Evolutionary conservation across 1,140 invertebrate species (phyloP), one percentile per base, ranked within the genome.

Genomic region (Drosophila teissieri): DNA sequence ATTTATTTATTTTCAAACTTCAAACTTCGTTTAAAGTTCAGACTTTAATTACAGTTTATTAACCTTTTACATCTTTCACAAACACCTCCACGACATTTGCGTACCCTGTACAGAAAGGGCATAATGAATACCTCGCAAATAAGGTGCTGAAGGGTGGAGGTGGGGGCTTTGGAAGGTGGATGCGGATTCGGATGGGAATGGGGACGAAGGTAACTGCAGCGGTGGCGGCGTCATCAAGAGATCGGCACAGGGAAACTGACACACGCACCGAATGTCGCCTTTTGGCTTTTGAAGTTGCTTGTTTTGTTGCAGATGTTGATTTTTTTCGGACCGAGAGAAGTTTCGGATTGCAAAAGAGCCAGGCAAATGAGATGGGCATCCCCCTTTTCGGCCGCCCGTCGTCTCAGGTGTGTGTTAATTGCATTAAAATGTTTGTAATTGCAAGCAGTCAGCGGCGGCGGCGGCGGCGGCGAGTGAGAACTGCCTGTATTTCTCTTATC

Each of bases 401-500:
- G 46, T 55, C 48, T 51, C 70, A 72, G 49, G 67, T 76, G 53
- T 63, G 49, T 77, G 81, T 85, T 88, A 88, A 88, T 89, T 88
- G 84, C 84, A 88, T 88, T 89, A 88, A 88, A 88, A 88, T 88
- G 84, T 89, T 89, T 89, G 85, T 90, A 90, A 89, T 89, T 89
- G 84, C 85, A 80, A 78, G 82, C 74, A 63, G 68, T 49, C 68
- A 39, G 37, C 36, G 36, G 11, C 36, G 36, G 36, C 36, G 36
- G 37, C 36, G 36, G 11, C 36, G 36, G 36, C 36, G 36, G 36
- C 36, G 36, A 37, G 36, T 14, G 36, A 37, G 36, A 37, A 37
- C 14, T 48, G 67, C 57, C 76, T 62, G 51, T 49, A 60, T 68
- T 61, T 60, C 55, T 61, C 54, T 58, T 64, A 65, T 60, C 76